Evolutionary conservation across 2,888 invertebrate species (phyloP), one percentile per base, ranked within the genome.

Genomic region (Microchrysa polita): DNA sequence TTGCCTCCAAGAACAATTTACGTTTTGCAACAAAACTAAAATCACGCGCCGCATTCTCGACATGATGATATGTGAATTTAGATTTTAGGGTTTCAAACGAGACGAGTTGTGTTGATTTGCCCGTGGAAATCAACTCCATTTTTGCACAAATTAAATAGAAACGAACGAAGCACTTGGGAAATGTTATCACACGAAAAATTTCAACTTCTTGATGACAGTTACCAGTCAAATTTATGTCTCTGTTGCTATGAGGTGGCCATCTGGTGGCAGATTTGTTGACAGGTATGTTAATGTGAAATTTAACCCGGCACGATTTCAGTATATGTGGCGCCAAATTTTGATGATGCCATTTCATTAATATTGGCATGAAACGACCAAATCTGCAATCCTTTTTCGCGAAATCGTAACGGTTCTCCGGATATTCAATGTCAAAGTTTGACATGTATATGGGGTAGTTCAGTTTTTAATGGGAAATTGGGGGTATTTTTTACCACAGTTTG

Each of bases 61-160:
- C 75, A 74, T 83, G 83, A 27, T 77, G 77, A 77, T 82, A 82
- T 5, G 73, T 77, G 9, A 78, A 82, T 67, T 81, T 83, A 0
- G 82, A 82, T 74, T 82, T 80, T 12, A 84, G 77, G 74, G 82
- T 79, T 1, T 79, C 80, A 74, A 83, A 84, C 48, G 81, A 80
- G 1, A 81, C 80, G 5, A 84, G 77, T 16, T 83, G 77, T 0
- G 83, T 84, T 10, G 79, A 80, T 34, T 82, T 82, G 0, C 81
- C 81, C 1, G 83, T 81, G 20, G 84, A 84, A 67, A 84, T 76
- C 72, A 84, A 77, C 77, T 83, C 79, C 83, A 84, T 83, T 76
- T 79, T 78, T 4, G 48, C 48, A 34, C 27, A 34, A 65, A 67
- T 2, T 9, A 40, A n/a, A 27, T 18, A n/a, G n/a, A n/a, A n/a